These are phyloP conservation scores for Emberiza fucata DNA, from an alignment of 2,113 vertebrate species.

Conservation along the genomic window DNA sequence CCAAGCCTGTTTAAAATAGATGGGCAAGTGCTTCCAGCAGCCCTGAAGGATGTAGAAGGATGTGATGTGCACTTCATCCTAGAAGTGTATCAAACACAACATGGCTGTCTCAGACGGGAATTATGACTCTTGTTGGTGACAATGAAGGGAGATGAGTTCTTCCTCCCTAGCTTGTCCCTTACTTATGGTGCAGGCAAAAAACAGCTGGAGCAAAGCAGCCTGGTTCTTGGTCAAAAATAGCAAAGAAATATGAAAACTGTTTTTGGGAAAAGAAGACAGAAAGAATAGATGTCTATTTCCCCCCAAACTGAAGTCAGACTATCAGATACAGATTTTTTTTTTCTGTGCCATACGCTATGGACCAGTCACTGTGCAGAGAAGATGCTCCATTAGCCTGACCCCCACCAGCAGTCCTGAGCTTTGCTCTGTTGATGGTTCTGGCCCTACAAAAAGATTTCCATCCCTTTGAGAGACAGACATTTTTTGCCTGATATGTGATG, in stretches of 20 bases:
- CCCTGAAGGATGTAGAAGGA: background rate
- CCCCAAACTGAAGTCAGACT: background rate
- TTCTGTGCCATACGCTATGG: background rate
- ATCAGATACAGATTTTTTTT: background rate
- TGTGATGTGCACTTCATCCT: background rate
- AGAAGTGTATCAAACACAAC: background rate
- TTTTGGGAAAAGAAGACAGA: background rate
- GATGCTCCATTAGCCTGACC: background rate
- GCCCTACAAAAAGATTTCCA: constrained; percentile 11
- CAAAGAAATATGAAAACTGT: background rate
- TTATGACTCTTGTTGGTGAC: background rate
- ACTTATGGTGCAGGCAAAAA: background rate
- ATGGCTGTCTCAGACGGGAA: background rate
- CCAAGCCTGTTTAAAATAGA: background rate
- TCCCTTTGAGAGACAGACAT: constrained; percentile 24
- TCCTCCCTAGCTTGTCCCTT: background rate
- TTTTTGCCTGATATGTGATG: constrained; percentile 35
- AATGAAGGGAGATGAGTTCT: background rate
- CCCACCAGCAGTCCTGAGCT: background rate
- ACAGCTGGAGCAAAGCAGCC: background rate
- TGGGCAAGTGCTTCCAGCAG: background rate
- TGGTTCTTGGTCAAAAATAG: background rate
- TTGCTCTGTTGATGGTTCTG: background rate
- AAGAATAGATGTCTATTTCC: background rate
- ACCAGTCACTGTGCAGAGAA: background rate